phyloP scores from a whole-genome alignment of 1,140 invertebrate species.

The Aphidius gifuensis region DNA sequence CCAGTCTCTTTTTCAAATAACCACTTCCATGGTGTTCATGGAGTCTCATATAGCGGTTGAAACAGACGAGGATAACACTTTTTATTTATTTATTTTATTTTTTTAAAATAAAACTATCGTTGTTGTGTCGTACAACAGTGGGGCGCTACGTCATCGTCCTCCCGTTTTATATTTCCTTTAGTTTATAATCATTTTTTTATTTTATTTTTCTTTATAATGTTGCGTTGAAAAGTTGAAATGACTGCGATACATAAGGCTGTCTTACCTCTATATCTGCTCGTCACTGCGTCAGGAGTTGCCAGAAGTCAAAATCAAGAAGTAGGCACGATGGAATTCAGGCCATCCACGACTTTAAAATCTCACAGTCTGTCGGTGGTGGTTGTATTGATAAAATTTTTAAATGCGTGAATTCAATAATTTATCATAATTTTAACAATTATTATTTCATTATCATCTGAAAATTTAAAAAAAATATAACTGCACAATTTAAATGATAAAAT shows the following conservation, averaged over 20 bases:
- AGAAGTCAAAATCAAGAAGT: constrained; percentile 13
- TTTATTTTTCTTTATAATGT: too few species aligned
- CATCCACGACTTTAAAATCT: not conserved
- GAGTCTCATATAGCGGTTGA: not conserved
- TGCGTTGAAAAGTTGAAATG: too few species aligned
- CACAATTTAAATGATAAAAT: too few species aligned
- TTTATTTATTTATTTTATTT: not conserved
- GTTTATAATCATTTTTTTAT: not conserved
- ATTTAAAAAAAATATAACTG: too few species aligned
- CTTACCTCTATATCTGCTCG: not conserved
- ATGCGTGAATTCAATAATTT: too few species aligned
- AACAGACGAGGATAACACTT: not conserved
- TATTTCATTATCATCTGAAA: too few species aligned
- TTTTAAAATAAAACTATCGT: not conserved
- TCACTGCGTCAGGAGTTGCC: not conserved
- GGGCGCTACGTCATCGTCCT: constrained; percentile 13
- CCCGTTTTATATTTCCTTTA: not conserved
- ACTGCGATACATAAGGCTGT: too few species aligned
- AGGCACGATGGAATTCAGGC: constrained; percentile 23
- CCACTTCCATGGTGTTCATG: too few species aligned
- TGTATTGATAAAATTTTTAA: too few species aligned
- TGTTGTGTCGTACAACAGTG: constrained; percentile 1
- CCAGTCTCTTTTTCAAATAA: not conserved
- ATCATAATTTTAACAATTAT: too few species aligned
- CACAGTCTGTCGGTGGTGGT: too few species aligned